Conservation (phyloP, 2,113 vertebrate species). For the Brachyhypopomus occidentalis region DNA sequence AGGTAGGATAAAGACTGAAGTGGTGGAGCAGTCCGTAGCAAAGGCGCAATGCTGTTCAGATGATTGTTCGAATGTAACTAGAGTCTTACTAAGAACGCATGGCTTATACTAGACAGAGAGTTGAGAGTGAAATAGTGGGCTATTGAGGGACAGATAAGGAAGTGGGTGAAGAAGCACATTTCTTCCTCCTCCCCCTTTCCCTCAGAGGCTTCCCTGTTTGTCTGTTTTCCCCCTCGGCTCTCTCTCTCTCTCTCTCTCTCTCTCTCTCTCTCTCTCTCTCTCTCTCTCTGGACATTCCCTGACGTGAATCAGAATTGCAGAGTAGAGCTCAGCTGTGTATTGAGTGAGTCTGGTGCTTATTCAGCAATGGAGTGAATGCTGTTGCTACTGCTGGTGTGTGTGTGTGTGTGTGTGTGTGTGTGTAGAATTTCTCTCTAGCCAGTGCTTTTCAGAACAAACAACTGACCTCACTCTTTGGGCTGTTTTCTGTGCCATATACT, state of each 20-base stretch:
- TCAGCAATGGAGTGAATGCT: constrained; percentile 55
- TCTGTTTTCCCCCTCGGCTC: background rate
- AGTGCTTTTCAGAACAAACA: constrained; percentile 63
- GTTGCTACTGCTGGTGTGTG: constrained; percentile 29
- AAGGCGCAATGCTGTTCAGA: background rate
- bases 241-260: too few relatives aligned
- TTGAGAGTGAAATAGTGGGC: background rate
- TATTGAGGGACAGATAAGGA: background rate
- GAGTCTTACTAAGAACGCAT: background rate
- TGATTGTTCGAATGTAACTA: background rate
- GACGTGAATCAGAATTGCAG: constrained; percentile 49
- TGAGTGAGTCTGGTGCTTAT: constrained; percentile 55
- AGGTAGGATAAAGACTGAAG: constrained; percentile 64
- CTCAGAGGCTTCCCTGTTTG: constrained; percentile 30
- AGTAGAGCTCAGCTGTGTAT: constrained; percentile 29
- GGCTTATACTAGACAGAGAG: background rate
- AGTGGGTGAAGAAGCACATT: background rate
- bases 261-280: constrained; percentile 10
- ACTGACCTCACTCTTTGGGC: constrained; percentile 67
- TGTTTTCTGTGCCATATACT: constrained; percentile 60
- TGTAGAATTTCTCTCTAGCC: constrained; percentile 16
- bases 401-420: constrained; percentile 34
- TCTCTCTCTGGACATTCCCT: background rate
- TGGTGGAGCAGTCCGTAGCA: background rate
- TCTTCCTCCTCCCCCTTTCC: constrained; percentile 43